A percentile compares a stretch with the other conserved stretches of the same genome.
phyloP scores from a whole-genome alignment of 2,888 invertebrate genomes.

The Holacanthella duospinosa region DNA sequence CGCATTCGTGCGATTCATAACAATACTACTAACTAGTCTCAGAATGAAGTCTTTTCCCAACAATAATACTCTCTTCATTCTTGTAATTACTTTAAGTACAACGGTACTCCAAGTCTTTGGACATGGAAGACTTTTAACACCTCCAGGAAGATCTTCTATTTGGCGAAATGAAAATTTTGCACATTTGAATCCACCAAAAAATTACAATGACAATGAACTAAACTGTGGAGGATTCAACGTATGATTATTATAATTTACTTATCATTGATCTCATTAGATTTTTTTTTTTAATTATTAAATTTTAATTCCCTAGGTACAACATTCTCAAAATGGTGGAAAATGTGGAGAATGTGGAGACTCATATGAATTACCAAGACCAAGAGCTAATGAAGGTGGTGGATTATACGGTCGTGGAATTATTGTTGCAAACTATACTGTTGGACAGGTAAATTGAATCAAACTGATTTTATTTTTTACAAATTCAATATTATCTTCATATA shows the following conservation, averaged over 20 bases:
- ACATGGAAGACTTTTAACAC: constrained; percentile 3
- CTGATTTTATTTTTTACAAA: not conserved
- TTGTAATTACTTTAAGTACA: no score
- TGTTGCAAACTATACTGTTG: constrained; percentile 4
- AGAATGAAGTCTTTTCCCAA: no score
- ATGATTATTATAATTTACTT: not conserved
- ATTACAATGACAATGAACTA: constrained; percentile 27
- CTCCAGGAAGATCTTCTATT: constrained; percentile 21
- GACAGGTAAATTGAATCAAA: constrained; percentile 4
- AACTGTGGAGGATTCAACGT: constrained; percentile 24
- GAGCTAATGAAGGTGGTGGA: constrained; percentile 9
- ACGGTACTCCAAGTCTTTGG: not conserved
- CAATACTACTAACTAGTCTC: no score
- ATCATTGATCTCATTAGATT: not conserved
- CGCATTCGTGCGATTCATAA: no score
- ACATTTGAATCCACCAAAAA: constrained; percentile 14
- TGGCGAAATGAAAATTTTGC: constrained; percentile 23
- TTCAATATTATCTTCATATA: not conserved
- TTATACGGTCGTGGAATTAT: constrained; percentile 3
- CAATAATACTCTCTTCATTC: no score
- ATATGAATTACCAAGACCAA: constrained; percentile 5
- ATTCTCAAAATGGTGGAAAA: not conserved
- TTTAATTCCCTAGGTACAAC: not conserved
- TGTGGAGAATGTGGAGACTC: constrained; percentile 11
- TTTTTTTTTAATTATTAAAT: not conserved